Evolutionary conservation across 2,113 vertebrate genomes (phyloP).

Genomic region (Accipiter cooperii): DNA sequence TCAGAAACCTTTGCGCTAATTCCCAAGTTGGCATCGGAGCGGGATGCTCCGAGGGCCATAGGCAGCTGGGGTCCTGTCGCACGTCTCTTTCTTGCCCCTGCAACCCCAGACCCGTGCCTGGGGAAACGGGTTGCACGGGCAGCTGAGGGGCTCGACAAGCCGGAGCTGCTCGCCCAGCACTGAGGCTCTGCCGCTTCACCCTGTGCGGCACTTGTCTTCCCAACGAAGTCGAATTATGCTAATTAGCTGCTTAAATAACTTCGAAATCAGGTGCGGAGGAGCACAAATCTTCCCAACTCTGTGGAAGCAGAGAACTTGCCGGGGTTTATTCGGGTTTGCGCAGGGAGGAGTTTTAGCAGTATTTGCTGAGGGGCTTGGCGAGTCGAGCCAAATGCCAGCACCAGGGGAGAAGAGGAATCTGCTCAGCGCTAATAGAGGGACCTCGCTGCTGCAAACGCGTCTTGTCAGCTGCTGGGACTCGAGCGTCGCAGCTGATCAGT

Average conservation of each 20-base stretch:
- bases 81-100: not conserved
- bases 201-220: rapidly evolving
- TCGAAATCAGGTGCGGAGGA: not conserved
- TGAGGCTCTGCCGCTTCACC: not conserved
- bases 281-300: not conserved
- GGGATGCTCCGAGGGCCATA: not conserved
- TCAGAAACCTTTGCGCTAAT: not conserved
- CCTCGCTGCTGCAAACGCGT: not conserved
- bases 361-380: rapidly evolving
- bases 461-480: not conserved
- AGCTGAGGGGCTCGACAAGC: not conserved
- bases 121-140: rapidly evolving
- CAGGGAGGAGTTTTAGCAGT: not conserved
- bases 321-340: not conserved
- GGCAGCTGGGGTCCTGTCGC: not conserved
- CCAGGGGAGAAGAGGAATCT: not conserved
- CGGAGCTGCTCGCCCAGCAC: not conserved
- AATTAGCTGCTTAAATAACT: not conserved
- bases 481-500: not conserved
- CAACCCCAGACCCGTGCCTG: rapidly evolving
- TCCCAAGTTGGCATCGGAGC: rapidly evolving
- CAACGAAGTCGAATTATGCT: rapidly evolving
- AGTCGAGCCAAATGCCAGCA: not conserved
- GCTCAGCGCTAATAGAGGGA: not conserved
- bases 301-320: not conserved